Percentiles rank a stretch among this genome's conserved stretches.
phyloP scores from a whole-genome alignment of 2,797 vertebrate genomes.

The Echiichthys vipera region DNA sequence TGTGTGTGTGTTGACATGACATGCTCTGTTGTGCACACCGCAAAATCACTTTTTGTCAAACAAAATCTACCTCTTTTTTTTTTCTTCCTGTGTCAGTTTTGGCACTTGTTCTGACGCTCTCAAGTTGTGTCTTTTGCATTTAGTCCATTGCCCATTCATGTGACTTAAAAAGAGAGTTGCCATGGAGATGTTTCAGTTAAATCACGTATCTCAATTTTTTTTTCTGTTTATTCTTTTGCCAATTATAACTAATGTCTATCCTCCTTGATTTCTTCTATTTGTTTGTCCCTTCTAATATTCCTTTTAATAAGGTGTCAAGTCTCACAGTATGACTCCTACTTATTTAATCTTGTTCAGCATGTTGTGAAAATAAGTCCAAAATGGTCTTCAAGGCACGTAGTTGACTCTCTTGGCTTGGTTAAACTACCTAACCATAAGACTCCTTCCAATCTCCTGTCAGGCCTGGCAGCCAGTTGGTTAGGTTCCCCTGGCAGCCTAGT shows the following conservation, averaged over 20 bases:
- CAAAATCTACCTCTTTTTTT: slow-evolving; percentile 36
- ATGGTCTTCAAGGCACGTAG: not conserved
- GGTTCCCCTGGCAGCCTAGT: slow-evolving; percentile 57
- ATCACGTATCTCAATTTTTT: slow-evolving; percentile 78
- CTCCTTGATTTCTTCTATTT: slow-evolving; percentile 19
- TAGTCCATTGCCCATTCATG: slow-evolving; percentile 91
- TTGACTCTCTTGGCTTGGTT: slow-evolving; percentile 23
- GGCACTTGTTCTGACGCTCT: slow-evolving; percentile 49
- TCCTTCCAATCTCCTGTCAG: slow-evolving; percentile 57
- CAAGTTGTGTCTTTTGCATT: slow-evolving; percentile 84
- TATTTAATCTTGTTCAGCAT: slow-evolving; percentile 27
- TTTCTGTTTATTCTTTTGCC: slow-evolving; percentile 61
- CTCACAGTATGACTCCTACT: slow-evolving; percentile 16
- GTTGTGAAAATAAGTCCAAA: slow-evolving; percentile 42
- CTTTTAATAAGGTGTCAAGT: slow-evolving; percentile 36
- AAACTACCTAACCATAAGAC: slow-evolving; percentile 33
- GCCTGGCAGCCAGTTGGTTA: slow-evolving; percentile 54
- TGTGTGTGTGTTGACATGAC: slow-evolving; percentile 57
- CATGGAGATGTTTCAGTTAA: slow-evolving; percentile 89
- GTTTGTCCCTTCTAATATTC: not conserved
- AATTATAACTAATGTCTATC: slow-evolving; percentile 52
- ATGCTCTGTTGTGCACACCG: slow-evolving; percentile 29
- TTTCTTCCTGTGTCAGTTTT: slow-evolving; percentile 37
- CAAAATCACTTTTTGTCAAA: slow-evolving; percentile 58
- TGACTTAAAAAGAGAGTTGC: slow-evolving; percentile 90